Evolutionary conservation across 2,113 vertebrate genomes (phyloP).

Genomic region (Megaptera novaeangliae): DNA sequence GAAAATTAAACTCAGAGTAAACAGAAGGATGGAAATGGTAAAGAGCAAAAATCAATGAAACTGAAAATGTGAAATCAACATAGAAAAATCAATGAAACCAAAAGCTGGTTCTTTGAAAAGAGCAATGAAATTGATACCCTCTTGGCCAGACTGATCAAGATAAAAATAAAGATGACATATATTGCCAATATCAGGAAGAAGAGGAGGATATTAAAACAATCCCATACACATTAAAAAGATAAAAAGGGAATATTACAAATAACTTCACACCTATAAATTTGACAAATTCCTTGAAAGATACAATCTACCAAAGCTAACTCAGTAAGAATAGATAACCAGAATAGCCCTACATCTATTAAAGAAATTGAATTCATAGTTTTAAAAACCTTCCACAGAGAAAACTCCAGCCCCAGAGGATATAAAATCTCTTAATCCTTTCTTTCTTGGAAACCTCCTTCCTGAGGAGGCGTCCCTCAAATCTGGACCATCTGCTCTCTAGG

Average conservation of each 20-base stretch:
- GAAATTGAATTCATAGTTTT: neutral
- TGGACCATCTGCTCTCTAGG: neutral
- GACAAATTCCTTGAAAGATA: neutral
- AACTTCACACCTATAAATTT: neutral
- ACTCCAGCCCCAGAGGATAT: neutral
- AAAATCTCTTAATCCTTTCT: neutral
- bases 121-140: neutral
- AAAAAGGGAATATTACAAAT: slow-evolving; percentile 1
- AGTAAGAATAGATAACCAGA: neutral
- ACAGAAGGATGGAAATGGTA: neutral
- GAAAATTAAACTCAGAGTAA: neutral
- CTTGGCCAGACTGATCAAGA: neutral
- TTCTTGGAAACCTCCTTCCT: neutral
- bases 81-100: neutral
- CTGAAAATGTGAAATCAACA: slow-evolving; percentile 1
- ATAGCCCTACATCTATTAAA: neutral
- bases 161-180: neutral
- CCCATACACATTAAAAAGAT: neutral
- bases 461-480: neutral
- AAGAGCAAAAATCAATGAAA: neutral
- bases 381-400: neutral
- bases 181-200: neutral
- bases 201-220: neutral
- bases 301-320: neutral
- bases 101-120: neutral